Conservation (phyloP, 1,140 invertebrate species). For the Bombus terrestris region DNA sequence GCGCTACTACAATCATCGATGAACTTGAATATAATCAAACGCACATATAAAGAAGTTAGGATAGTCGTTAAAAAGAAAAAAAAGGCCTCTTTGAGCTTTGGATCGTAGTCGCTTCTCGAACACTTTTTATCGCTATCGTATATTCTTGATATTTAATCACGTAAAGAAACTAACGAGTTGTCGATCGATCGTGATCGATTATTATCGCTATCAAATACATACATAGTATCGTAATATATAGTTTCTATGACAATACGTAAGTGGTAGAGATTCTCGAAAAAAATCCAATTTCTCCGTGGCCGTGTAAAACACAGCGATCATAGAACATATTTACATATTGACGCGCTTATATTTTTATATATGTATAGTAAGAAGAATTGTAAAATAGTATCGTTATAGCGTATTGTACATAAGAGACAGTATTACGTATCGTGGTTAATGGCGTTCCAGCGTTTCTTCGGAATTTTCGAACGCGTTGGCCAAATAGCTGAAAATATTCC, state of each 20-base stretch:
- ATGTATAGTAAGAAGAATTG: conserved; percentile 39
- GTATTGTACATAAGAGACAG: conserved; percentile 33
- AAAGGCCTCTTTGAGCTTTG: conserved; percentile 3
- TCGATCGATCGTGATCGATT: conserved; percentile 29
- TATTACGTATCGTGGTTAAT: conserved; percentile 17
- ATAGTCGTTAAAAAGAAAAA: neutral
- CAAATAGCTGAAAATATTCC: neutral
- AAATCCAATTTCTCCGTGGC: conserved; percentile 9
- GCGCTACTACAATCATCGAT: neutral
- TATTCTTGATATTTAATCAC: conserved; percentile 25
- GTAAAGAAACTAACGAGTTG: conserved; percentile 15
- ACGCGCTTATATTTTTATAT: conserved; percentile 51
- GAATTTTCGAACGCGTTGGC: neutral
- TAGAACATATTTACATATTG: conserved; percentile 28
- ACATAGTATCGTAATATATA: conserved; percentile 28
- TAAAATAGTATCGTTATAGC: conserved; percentile 24
- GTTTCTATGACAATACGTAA: conserved; percentile 52
- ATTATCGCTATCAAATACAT: neutral
- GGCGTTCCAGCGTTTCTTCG: conserved; percentile 8
- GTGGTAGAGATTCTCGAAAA: conserved; percentile 11
- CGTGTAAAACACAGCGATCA: neutral
- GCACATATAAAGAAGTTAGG: neutral
- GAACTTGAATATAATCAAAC: neutral
- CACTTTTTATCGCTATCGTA: neutral
- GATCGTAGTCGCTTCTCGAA: conserved; percentile 7